Percentiles rank a stretch among this genome's conserved stretches.
Conservation (phyloP, 1,140 invertebrate genomes). For the Psilanteris sp. region DNA sequence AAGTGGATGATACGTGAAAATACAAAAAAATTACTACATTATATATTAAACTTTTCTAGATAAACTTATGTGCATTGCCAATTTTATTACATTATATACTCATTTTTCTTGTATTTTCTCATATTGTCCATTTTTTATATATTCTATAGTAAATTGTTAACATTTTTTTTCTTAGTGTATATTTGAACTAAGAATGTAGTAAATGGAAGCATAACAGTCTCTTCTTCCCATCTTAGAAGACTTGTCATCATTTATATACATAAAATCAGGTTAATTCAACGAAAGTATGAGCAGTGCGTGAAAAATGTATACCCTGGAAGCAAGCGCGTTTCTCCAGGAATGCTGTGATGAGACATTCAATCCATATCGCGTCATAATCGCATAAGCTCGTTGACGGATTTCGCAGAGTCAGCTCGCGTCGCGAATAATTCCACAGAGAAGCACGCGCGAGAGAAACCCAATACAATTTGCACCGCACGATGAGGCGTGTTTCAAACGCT, state of each 20-base stretch:
- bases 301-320: constrained; percentile 33
- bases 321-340: constrained; percentile 43
- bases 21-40: too few relatives aligned
- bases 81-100: too few relatives aligned
- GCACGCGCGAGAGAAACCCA: constrained; percentile 66
- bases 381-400: constrained; percentile 40
- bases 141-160: too few relatives aligned
- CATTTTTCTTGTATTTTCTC: too few relatives aligned
- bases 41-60: too few relatives aligned
- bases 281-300: constrained; percentile 25
- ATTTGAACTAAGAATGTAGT: too few relatives aligned
- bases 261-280: constrained; percentile 23
- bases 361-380: constrained; percentile 49
- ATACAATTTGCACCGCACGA: constrained; percentile 35
- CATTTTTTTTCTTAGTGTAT: too few relatives aligned
- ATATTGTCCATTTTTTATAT: too few relatives aligned
- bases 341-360: constrained; percentile 60
- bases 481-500: constrained; percentile 37
- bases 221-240: too few relatives aligned
- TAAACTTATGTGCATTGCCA: too few relatives aligned
- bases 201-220: too few relatives aligned
- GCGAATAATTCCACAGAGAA: constrained; percentile 61
- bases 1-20: too few relatives aligned
- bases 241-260: background rate
- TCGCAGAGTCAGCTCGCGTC: constrained; percentile 60